Conservation (phyloP, 2,888 invertebrate species). For the Lepidochitona cinerea region DNA sequence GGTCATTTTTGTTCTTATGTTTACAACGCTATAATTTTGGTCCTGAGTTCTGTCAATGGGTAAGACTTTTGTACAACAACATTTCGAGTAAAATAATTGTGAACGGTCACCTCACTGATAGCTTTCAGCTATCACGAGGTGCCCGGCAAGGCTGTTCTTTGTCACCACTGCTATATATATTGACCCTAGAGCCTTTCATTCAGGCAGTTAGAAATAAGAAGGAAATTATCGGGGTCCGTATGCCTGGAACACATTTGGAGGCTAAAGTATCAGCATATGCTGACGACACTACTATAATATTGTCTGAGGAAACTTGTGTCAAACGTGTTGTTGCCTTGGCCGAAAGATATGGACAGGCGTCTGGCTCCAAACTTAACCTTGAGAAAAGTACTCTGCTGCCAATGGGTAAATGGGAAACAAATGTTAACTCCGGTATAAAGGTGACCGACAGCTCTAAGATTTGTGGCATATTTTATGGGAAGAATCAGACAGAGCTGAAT, state of each 20-base stretch:
- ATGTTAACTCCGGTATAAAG: background rate
- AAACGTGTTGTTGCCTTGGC: background rate
- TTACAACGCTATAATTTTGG: no score
- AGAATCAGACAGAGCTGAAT: background rate
- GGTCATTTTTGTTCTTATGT: conserved; percentile 26
- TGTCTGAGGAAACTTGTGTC: conserved; percentile 8
- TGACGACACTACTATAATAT: conserved; percentile 14
- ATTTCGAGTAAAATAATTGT: background rate
- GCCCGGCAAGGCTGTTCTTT: conserved; percentile 7
- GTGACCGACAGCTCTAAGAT: background rate
- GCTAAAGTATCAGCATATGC: conserved; percentile 17
- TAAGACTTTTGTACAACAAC: conserved; percentile 28
- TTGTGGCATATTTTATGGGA: background rate
- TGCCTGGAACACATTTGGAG: conserved; percentile 10
- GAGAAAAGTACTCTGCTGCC: conserved; percentile 22
- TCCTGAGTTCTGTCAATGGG: background rate
- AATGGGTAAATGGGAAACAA: background rate
- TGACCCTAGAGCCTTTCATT: background rate
- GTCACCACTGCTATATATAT: background rate
- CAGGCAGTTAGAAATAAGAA: background rate
- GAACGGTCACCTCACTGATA: background rate
- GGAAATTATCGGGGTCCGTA: conserved; percentile 16
- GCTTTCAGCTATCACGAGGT: conserved; percentile 4
- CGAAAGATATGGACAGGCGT: conserved; percentile 12
- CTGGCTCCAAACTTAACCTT: conserved; percentile 29